Base-by-base conservation (phyloP, 2,797 vertebrate species). In the Antennarius maculatus region DNA sequence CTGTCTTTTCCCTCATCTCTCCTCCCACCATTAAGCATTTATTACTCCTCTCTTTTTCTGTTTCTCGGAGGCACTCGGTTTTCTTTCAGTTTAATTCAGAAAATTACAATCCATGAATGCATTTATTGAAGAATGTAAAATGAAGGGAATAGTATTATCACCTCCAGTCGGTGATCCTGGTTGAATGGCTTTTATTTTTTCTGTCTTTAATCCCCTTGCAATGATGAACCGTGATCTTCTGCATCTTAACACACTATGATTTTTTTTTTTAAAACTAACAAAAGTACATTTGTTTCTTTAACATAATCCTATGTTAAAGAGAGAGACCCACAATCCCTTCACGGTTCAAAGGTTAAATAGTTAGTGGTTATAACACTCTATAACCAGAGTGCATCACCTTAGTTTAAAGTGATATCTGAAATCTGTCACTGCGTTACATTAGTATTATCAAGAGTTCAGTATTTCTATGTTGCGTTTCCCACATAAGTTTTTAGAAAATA, bases 21-120 rank as follows among this genome's bases (percentile, higher is more conserved):
- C 53, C 60, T 65, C 66, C 78, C 74, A 70, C 55, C 76, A 77
- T 82, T 77, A 76, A 58, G 66, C 76, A 78, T 74, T 79, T 77
- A 85, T 82, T 74, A 76, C 72, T 71, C 39, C 65, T 61, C 39
- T 49, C 31, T 49, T 61, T 51, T 2, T 59, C 61, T 6, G 2
- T 60, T 65, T 76, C 70, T 64, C 49, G 10, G 54, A 51, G 58
- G 16, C 59, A 54, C 62, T 60, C 75, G 7, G 15, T 55, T 70
- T 61, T 28, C 34, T 72, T 83, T 64, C 43, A 6, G 59, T 57
- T 47, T 54, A 63, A 75, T 80, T 83, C 70, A 56, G 62, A 77
- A 76, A 79, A 82, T 81, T 70, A 81, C 67, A 71, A 61, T 55
- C 63, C 54, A 48, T 76, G 70, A 79, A 76, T 79, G 23, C 1